Conservation (phyloP, 2,797 vertebrate genomes). For the Scolopax rusticola region DNA sequence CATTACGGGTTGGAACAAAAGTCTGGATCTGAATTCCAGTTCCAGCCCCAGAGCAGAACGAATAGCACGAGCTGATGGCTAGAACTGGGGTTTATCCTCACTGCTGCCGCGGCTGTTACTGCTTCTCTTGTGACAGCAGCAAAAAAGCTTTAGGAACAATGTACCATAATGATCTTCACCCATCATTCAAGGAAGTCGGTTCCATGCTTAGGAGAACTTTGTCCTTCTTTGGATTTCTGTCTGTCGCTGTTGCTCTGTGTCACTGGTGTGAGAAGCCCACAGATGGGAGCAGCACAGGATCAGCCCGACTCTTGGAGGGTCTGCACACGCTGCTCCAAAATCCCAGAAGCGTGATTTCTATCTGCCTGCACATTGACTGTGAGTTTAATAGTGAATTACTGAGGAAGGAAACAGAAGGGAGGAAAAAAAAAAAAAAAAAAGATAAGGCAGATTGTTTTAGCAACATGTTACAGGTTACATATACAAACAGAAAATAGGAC, state of each 20-base stretch:
- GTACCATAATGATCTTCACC: neutral
- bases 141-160: neutral
- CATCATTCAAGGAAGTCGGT: neutral
- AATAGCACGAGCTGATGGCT: neutral
- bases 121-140: neutral
- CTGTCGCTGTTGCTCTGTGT: neutral
- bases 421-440: accelerated
- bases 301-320: neutral
- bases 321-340: neutral
- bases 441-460: neutral
- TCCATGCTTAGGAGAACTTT: neutral
- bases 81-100: neutral
- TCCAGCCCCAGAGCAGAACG: neutral
- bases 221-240: neutral
- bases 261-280: neutral
- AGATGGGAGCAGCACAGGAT: neutral
- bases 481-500: neutral
- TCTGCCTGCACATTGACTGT: neutral
- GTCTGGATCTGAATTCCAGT: conserved; percentile 29
- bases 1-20: conserved; percentile 30
- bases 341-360: neutral
- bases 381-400: neutral
- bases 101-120: neutral
- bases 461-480: neutral
- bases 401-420: neutral